Conservation (phyloP, 2,113 vertebrate species). For the Cricetomys ansorgei region DNA sequence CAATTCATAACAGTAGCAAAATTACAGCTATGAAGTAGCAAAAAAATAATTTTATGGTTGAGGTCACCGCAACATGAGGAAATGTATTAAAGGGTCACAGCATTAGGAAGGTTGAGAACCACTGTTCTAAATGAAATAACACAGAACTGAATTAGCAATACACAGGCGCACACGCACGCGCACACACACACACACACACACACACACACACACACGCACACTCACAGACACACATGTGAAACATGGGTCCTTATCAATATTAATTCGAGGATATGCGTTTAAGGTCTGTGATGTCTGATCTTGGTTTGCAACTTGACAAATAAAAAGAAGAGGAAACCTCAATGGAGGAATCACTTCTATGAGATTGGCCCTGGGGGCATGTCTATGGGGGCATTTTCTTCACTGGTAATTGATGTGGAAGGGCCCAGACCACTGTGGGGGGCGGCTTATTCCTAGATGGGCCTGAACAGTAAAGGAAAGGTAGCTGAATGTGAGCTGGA, state of each 20-base stretch:
- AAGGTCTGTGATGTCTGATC: background rate
- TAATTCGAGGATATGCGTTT: background rate
- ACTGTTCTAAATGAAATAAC: background rate
- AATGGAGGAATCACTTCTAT: background rate
- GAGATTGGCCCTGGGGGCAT: background rate
- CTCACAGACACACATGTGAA: background rate
- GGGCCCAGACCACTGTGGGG: background rate
- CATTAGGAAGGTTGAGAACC: too few relatives aligned
- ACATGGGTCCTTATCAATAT: background rate
- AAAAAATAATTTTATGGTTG: too few relatives aligned
- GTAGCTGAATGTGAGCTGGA: background rate
- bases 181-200: background rate
- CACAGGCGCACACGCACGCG: background rate
- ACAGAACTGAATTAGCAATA: constrained; percentile 33
- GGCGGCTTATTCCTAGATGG: too few relatives aligned
- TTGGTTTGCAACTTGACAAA: background rate
- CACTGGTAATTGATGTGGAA: background rate
- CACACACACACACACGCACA: background rate
- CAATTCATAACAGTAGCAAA: too few relatives aligned
- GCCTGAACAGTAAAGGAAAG: background rate
- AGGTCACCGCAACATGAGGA: too few relatives aligned
- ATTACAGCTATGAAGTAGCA: too few relatives aligned
- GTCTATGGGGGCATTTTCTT: background rate
- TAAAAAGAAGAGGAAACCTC: background rate
- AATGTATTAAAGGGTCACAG: too few relatives aligned